Base-by-base conservation (phyloP, 2,888 invertebrate species). In the Agapostemon virescens region DNA sequence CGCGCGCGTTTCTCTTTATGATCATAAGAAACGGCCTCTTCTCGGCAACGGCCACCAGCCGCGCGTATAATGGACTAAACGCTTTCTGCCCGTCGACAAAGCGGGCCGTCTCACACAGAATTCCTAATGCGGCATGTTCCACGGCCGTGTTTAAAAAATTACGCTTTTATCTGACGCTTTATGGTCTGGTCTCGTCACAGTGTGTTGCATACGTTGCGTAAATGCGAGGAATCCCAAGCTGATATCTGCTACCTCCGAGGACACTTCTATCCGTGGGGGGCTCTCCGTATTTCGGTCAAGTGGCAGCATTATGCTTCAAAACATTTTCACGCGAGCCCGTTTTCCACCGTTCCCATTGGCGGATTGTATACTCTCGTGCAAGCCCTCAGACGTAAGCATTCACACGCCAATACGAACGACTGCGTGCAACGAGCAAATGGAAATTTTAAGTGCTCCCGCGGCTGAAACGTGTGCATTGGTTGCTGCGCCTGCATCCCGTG, bases 381-480 rank as follows among this genome's bases (percentile, higher is more conserved):
- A 36, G 66, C 66, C 71, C 73, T 52, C 64, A 20, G 74, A 66
- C 79, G 70, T 73, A 77, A 83, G 80, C 83, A 84, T 86, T 85
- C 75, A 79, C 77, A 81, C 84, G 81, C 77, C 84, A 75, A 87
- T 87, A 84, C 80, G 75, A 85, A 84, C 83, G 82, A 70, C 81
- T 83, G 83, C 75, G 80, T 85, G 84, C 85, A 83, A 76, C 84
- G 83, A 80, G 84, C 81, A 89, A 88, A 89, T 89, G 89, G 88
- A 88, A 89, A 89, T 88, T 89, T 89, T 88, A 88, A 89, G 88
- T 88, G 89, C 87, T 84, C 81, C 83, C 84, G 79, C 73, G 75
- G 67, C 66, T 82, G 82, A 84, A 88, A 87, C 74, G 70, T 78
- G 70, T 78, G 83, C 72, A 74, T 76, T 52, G 74, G 68, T 73